phyloP scores from a whole-genome alignment of 2,113 vertebrate genomes.

The Poeciliopsis prolifica region DNA sequence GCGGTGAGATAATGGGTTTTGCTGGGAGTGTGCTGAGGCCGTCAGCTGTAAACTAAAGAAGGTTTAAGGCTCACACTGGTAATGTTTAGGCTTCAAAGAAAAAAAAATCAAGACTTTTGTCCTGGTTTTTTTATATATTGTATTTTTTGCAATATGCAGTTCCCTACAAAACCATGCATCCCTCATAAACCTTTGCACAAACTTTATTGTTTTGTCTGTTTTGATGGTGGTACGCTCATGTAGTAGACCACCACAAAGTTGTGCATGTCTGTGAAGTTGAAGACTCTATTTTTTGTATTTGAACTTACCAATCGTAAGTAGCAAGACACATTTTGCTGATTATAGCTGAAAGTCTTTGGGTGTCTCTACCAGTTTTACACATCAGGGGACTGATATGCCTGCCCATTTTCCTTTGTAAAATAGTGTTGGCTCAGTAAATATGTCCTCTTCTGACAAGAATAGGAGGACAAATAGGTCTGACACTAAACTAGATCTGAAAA shows the following conservation, averaged over 20 bases:
- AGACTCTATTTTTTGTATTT: not conserved
- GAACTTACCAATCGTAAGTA: not conserved
- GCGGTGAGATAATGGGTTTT: constrained; percentile 79
- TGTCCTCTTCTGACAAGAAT: not conserved
- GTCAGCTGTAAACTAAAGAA: constrained; percentile 69
- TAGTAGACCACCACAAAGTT: not conserved
- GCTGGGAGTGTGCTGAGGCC: constrained; percentile 70
- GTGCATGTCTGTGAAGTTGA: not conserved
- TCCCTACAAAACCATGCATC: not conserved
- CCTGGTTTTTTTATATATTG: not conserved
- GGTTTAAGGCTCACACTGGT: constrained; percentile 72
- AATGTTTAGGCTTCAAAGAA: constrained; percentile 64
- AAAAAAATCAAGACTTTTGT: constrained; percentile 57
- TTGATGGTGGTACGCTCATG: not conserved
- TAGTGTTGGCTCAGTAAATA: not conserved
- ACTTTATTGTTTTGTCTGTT: not conserved
- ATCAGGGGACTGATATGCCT: too few relatives aligned
- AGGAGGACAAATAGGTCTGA: not conserved
- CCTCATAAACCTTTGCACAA: not conserved
- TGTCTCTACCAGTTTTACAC: not conserved
- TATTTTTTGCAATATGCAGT: not conserved
- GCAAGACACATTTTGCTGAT: not conserved
- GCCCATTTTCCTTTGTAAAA: not conserved
- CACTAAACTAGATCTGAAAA: not conserved
- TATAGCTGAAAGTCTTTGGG: not conserved